Evolutionary conservation across 92 coral and sea anemone genomes (phyloP).

Genomic region (Palythoa grandis): DNA sequence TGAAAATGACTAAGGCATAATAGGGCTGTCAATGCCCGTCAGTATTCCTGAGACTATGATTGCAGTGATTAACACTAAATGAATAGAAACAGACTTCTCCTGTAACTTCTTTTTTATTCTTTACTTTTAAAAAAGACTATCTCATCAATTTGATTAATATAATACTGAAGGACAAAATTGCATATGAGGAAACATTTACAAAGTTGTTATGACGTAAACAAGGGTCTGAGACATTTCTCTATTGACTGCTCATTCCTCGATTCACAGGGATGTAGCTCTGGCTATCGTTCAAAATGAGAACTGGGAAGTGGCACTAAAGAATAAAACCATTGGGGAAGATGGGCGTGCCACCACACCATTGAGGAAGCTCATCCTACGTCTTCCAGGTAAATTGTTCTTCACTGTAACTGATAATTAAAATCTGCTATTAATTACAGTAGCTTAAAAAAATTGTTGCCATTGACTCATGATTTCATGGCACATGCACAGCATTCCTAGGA

Average conservation of each 20-base stretch:
- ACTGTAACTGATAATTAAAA: too few species aligned
- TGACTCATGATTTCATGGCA: too few species aligned
- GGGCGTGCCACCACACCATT: constrained; percentile 83
- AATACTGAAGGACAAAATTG: not conserved
- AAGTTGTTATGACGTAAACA: not conserved
- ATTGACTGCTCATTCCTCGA: not conserved
- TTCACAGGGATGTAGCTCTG: constrained; percentile 76
- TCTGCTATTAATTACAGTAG: too few species aligned
- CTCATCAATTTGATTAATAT: not conserved
- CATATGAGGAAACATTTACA: not conserved
- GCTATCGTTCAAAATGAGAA: constrained; percentile 76
- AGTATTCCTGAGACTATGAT: too few species aligned
- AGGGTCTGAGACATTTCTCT: not conserved
- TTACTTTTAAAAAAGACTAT: not conserved
- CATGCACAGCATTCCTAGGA: too few species aligned
- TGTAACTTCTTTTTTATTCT: too few species aligned
- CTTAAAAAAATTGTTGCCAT: too few species aligned
- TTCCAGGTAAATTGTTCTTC: constrained; percentile 71
- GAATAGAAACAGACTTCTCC: too few species aligned
- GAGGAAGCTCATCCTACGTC: constrained; percentile 83
- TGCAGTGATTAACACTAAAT: too few species aligned
- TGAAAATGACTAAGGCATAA: too few species aligned
- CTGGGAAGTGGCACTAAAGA: constrained; percentile 87
- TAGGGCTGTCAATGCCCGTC: too few species aligned
- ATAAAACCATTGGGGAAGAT: constrained; percentile 68